Conservation (phyloP, 2,797 vertebrate genomes). For the Setipinna tenuifilis region DNA sequence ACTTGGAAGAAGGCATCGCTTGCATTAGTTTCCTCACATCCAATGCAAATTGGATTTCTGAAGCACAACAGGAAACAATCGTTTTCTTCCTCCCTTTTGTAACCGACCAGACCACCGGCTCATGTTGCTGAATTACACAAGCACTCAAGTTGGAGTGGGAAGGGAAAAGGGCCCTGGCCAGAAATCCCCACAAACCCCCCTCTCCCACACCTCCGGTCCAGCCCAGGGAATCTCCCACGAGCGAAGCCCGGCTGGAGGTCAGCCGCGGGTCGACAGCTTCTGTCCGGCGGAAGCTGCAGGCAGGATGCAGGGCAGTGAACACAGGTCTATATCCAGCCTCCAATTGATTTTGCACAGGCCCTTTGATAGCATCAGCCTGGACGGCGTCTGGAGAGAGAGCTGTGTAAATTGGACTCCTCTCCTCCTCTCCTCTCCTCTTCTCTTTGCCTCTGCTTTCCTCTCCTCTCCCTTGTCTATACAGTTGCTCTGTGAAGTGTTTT, state of each 20-base stretch:
- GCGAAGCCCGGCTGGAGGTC: background rate
- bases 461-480: background rate
- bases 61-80: background rate
- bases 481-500: background rate
- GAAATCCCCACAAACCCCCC: background rate
- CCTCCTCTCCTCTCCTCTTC: background rate
- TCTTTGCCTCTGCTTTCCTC: background rate
- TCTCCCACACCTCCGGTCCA: background rate
- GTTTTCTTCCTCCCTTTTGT: background rate
- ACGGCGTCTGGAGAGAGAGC: background rate
- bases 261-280: background rate
- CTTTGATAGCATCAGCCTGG: slow-evolving; percentile 1
- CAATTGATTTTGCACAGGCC: background rate
- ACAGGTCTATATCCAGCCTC: background rate
- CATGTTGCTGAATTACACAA: background rate
- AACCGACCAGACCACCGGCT: background rate
- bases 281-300: background rate
- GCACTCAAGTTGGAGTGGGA: background rate
- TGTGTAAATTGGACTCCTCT: slow-evolving; percentile 1
- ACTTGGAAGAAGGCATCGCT: background rate
- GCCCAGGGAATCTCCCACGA: background rate
- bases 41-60: background rate
- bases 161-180: background rate
- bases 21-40: background rate
- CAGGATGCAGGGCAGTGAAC: background rate